These are phyloP conservation scores for Polymixis flavicincta DNA, from an alignment of 2,888 invertebrate species.

Conservation along the genomic window DNA sequence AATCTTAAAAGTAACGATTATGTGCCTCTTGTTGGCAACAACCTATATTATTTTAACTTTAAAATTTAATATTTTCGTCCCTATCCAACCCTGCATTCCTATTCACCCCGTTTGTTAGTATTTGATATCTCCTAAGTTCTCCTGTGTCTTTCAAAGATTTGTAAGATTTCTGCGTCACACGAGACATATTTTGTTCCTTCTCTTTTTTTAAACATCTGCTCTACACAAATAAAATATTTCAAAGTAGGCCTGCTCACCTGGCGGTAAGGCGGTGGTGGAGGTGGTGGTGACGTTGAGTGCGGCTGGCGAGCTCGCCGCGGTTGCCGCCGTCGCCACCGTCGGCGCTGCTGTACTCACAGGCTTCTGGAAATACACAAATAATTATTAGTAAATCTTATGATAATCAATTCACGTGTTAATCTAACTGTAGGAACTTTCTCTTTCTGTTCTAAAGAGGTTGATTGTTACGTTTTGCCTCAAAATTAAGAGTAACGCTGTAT, in stretches of 20 bases:
- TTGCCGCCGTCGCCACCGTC: slow-evolving; percentile 52
- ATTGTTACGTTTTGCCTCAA: neutral
- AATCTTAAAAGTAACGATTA: no score
- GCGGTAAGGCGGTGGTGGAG: slow-evolving; percentile 67
- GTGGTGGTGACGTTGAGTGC: slow-evolving; percentile 62
- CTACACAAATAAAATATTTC: neutral
- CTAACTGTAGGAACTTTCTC: neutral
- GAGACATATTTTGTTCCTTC: neutral
- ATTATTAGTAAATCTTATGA: neutral
- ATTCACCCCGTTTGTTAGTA: neutral
- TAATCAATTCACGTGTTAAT: neutral
- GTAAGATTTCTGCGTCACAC: neutral
- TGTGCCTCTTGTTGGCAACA: no score
- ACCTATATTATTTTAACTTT: no score
- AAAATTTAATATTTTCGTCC: no score
- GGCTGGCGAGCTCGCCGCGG: slow-evolving; percentile 46
- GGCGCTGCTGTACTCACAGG: slow-evolving; percentile 75
- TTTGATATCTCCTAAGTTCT: neutral
- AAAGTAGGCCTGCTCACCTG: slow-evolving; percentile 66
- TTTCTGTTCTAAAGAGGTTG: neutral
- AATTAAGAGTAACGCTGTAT: neutral
- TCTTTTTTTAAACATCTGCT: neutral
- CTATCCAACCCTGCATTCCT: no score
- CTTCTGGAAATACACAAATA: slow-evolving; percentile 71
- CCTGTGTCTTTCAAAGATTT: neutral